These are phyloP conservation scores for Morbakka virulenta DNA, from an alignment of 30 jellyfish, hydroid and myxozoan species.

Conservation along the genomic window DNA sequence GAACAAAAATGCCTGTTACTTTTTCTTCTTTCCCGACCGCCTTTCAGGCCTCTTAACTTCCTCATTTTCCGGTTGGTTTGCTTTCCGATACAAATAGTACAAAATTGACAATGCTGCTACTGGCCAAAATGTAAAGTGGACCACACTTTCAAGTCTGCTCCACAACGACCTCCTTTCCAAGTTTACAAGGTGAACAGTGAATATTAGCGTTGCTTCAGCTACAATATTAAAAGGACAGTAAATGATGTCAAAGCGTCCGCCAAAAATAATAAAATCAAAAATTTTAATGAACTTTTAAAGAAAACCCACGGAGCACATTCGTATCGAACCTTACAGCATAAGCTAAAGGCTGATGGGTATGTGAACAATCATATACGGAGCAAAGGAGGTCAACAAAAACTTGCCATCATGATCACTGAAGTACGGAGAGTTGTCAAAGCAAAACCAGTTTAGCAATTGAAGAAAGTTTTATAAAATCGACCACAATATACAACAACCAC, in stretches of 20 bases:
- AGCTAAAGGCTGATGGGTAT: too few species aligned
- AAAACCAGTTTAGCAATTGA: too few species aligned
- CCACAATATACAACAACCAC: too few species aligned
- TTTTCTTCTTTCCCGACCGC: constrained; percentile 69
- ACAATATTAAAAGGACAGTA: not conserved
- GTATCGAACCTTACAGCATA: too few species aligned
- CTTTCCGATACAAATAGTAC: constrained; percentile 58
- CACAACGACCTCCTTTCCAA: constrained; percentile 58
- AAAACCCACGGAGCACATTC: not conserved
- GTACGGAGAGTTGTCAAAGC: too few species aligned
- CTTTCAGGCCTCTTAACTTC: constrained; percentile 59
- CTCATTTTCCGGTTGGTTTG: constrained; percentile 32
- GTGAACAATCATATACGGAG: too few species aligned
- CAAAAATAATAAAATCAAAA: too few species aligned
- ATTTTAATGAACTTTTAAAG: not conserved
- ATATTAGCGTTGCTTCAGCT: constrained; percentile 83
- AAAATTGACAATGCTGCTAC: constrained; percentile 37
- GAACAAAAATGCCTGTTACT: too few species aligned
- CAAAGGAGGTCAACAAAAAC: too few species aligned
- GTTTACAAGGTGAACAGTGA: constrained; percentile 78
- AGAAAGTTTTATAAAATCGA: too few species aligned
- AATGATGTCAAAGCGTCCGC: too few species aligned
- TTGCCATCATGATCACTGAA: too few species aligned
- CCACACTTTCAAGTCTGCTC: constrained; percentile 28
- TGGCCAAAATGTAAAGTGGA: constrained; percentile 61